phyloP scores from a whole-genome alignment of 2,113 vertebrate species.

The Oreotragus oreotragus region DNA sequence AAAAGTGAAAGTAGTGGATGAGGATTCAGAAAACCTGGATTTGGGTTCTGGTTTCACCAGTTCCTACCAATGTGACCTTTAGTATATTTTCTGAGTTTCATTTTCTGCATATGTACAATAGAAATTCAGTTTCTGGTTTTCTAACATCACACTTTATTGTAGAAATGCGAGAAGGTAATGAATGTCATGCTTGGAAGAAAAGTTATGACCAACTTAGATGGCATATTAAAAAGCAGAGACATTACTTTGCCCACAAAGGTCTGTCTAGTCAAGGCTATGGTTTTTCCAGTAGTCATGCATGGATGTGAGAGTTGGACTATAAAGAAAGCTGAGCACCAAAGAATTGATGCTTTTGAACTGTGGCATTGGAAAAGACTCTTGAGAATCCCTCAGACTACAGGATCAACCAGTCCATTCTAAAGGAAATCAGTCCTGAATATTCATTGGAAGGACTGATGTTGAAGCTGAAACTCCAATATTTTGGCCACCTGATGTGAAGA shows the following conservation, averaged over 20 bases:
- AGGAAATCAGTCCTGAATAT: not conserved
- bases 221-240: not conserved
- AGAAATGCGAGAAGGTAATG: not conserved
- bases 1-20: not conserved
- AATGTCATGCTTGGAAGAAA: not conserved
- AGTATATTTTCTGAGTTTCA: not conserved
- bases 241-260: not conserved
- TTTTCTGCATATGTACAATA: not conserved
- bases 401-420: not conserved
- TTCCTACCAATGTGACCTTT: not conserved
- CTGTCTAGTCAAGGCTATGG: not conserved
- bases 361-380: not conserved
- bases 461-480: not conserved
- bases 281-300: not conserved
- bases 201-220: not conserved
- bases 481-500: not conserved
- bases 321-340: accelerated
- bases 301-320: not conserved
- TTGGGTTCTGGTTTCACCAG: not conserved
- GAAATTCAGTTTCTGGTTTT: not conserved
- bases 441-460: not conserved
- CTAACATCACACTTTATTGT: not conserved
- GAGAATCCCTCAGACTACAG: not conserved
- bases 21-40: not conserved
- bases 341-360: not conserved